phyloP scores from a whole-genome alignment of 2,113 vertebrate species.

The Ibidorhyncha struthersii region DNA sequence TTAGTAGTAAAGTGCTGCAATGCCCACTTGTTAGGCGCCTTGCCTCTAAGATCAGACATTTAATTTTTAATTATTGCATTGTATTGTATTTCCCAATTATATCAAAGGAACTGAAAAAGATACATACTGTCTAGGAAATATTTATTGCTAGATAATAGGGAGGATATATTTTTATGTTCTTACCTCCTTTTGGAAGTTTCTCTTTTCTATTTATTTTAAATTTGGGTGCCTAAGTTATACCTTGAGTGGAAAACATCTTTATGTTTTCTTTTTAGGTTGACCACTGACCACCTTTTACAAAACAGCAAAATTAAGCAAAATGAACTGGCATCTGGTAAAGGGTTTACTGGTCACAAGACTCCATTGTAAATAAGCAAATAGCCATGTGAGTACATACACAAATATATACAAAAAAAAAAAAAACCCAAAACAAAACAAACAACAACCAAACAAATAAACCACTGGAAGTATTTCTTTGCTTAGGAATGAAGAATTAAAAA shows the following conservation, averaged over 20 bases:
- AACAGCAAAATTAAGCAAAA: neutral
- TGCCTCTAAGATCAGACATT: neutral
- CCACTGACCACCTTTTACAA: neutral
- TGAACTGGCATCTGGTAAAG: neutral
- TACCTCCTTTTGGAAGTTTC: neutral
- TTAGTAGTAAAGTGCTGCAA: neutral
- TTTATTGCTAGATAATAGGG: neutral
- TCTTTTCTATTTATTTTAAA: neutral
- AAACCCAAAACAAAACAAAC: no score
- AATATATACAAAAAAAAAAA: neutral
- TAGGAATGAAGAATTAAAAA: neutral
- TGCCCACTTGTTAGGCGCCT: neutral
- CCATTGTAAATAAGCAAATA: neutral
- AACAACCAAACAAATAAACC: neutral
- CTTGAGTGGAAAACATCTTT: neutral
- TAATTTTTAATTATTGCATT: neutral
- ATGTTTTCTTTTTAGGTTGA: neutral
- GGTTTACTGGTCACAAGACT: neutral
- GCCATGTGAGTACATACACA: neutral
- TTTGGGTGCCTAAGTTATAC: neutral
- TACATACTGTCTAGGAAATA: neutral
- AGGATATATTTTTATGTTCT: neutral
- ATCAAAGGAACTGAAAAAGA: neutral
- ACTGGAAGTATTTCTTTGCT: neutral
- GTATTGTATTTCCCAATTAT: neutral